Evolutionary conservation across 2,113 vertebrate genomes (phyloP), one percentile per base, ranked within the genome.

Genomic region (Sinocyclocheilus rhinocerous): DNA sequence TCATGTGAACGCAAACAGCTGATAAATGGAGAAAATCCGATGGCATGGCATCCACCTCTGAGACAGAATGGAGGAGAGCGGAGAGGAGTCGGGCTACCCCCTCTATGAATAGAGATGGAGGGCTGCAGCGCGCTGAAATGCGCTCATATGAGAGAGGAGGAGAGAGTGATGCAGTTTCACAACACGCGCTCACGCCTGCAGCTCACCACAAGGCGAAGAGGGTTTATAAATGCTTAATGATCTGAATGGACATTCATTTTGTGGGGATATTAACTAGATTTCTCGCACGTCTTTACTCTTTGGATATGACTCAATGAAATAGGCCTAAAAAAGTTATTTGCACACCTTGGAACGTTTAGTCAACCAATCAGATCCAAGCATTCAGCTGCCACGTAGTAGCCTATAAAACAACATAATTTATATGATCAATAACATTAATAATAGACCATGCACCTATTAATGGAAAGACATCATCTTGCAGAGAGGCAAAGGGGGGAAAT

Each of bases 41-140:
- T 33, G 75, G 75, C 79, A 87, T 87, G 78, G 48, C 85, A 84
- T 75, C 16, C 79, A 85, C 39, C 26, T 33, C 7, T 22, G 33
- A 29, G 11, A 5, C 15, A 22, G 69, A 61, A 81, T 55, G 78
- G 24, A 65, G 57, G 45, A 72, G 24, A 84, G 67, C 33, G 59
- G 16, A 9, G 52, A 76, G 36, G 57, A 70, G 42, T n/a, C 6
- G 29, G 33, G 81, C 57, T 26, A 52, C 24, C 42, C 83, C 67
- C 57, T 72, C 57, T 80, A n/a, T 33, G 12, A 70, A 83, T 83
- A 78, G 63, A 55, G 79, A 79, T 20, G 75, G 79, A 75, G 67
- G 42, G 55, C 65, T 79, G 84, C 84, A 42, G 84, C 73, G 39
- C 57, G 22, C 70, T 11, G 4, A 52, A 42, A 26, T n/a, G 87